phyloP scores from a whole-genome alignment of 2,797 vertebrate species.

The Threskiornis aethiopicus region DNA sequence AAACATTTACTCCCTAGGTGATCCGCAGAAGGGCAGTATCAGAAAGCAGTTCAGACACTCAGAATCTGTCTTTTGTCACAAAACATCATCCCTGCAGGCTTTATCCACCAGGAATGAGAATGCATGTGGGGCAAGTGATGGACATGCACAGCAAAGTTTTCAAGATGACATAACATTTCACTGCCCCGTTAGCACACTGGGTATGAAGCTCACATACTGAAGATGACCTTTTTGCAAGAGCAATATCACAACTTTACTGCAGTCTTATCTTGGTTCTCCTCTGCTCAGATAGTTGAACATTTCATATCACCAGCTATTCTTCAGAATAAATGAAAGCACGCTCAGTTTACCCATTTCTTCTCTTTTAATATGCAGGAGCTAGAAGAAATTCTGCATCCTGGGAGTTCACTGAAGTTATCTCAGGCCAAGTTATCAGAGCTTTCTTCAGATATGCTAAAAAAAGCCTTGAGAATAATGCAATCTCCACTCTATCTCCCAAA shows the following conservation, averaged over 20 bases:
- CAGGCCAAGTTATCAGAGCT: not conserved
- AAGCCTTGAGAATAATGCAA: not conserved
- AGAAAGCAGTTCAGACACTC: not conserved
- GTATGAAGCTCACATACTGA: not conserved
- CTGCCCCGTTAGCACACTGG: not conserved
- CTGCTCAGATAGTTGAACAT: not conserved
- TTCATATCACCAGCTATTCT: slow-evolving; percentile 25
- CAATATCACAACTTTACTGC: not conserved
- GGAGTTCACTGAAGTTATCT: slow-evolving; percentile 22
- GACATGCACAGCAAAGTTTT: not conserved
- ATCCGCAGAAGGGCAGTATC: not conserved
- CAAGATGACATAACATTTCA: not conserved
- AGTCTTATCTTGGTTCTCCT: slow-evolving; percentile 25
- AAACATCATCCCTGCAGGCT: not conserved
- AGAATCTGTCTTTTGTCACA: not conserved
- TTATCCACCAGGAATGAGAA: not conserved
- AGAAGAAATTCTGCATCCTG: slow-evolving; percentile 3
- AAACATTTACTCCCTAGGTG: not conserved
- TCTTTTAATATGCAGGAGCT: slow-evolving; percentile 2
- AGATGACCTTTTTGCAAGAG: not conserved
- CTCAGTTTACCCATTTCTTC: slow-evolving; percentile 1
- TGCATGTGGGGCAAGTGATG: not conserved
- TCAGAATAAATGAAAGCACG: slow-evolving; percentile 35
- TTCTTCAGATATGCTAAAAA: slow-evolving; percentile 20
- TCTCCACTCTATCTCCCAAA: not conserved